These are phyloP conservation scores for Trididemnum nubilum DNA, from an alignment of 23 tunicate genomes.

Conservation along the genomic window DNA sequence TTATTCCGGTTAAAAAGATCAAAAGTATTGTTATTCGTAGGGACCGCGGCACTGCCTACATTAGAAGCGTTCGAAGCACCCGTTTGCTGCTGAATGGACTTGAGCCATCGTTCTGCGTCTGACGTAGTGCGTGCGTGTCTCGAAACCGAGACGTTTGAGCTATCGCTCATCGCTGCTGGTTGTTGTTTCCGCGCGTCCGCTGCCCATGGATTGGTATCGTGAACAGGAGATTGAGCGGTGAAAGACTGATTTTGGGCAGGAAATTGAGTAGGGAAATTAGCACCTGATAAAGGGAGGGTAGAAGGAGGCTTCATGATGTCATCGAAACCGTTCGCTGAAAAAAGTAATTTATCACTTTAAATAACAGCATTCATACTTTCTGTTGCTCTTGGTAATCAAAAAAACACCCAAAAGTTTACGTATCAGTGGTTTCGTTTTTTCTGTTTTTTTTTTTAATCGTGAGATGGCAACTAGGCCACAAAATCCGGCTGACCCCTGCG, in stretches of 20 bases:
- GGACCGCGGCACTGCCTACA: background rate
- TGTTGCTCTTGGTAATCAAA: no score
- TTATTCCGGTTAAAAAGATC: constrained; percentile 35
- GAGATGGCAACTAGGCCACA: no score
- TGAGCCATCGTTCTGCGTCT: constrained; percentile 88
- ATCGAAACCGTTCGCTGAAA: constrained; percentile 25
- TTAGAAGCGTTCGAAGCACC: background rate
- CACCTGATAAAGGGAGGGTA: background rate
- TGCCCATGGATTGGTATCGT: constrained; percentile 94
- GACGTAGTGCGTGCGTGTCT: constrained; percentile 67
- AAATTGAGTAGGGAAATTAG: background rate
- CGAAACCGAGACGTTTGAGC: constrained; percentile 15
- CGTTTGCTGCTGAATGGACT: constrained; percentile 55
- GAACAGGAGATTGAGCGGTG: constrained; percentile 53
- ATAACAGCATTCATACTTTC: no score
- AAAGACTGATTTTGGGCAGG: background rate
- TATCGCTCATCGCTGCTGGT: constrained; percentile 20
- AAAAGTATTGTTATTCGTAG: constrained; percentile 6
- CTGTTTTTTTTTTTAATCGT: no score
- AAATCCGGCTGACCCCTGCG: no score
- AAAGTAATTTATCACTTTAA: background rate
- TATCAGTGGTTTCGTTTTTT: no score
- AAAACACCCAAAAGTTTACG: no score
- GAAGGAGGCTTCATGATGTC: background rate
- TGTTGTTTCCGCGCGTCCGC: constrained; percentile 62